phyloP scores from a whole-genome alignment of 2,888 invertebrate species.

The Coelinius sp. region DNA sequence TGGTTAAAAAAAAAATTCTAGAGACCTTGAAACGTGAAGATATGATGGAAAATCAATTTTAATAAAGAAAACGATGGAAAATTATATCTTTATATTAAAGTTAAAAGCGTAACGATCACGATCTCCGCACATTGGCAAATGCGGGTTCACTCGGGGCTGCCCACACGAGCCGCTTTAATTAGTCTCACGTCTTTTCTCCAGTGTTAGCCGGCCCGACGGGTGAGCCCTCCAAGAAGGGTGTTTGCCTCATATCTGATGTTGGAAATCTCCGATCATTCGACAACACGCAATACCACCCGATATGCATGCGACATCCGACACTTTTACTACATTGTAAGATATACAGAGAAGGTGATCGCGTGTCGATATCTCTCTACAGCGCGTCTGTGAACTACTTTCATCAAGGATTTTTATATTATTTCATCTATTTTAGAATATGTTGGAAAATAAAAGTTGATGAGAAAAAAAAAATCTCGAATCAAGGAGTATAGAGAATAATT shows the following conservation, averaged over 20 bases:
- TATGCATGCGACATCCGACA: conserved; percentile 18
- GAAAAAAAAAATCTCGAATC: neutral
- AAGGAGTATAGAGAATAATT: no score
- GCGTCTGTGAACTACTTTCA: neutral
- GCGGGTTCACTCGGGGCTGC: neutral
- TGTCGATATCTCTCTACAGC: neutral
- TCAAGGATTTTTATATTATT: neutral
- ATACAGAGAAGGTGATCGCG: conserved; percentile 15
- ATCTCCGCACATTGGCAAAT: neutral
- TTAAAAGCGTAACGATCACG: conserved; percentile 17
- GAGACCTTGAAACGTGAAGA: neutral
- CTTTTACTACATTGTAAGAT: conserved; percentile 22
- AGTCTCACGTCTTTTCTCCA: conserved; percentile 34
- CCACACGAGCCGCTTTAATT: conserved; percentile 43
- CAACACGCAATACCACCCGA: conserved; percentile 21
- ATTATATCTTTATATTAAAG: conserved; percentile 2
- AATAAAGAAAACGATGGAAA: conserved; percentile 3
- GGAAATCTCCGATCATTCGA: conserved; percentile 16
- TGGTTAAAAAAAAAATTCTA: no score
- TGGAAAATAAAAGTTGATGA: neutral
- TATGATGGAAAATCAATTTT: neutral
- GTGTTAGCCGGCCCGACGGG: conserved; percentile 16
- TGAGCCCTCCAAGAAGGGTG: conserved; percentile 10
- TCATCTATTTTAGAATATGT: neutral
- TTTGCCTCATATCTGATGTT: conserved; percentile 17